Evolutionary conservation across 2,113 vertebrate species (phyloP).

Genomic region (Oreochromis niloticus): DNA sequence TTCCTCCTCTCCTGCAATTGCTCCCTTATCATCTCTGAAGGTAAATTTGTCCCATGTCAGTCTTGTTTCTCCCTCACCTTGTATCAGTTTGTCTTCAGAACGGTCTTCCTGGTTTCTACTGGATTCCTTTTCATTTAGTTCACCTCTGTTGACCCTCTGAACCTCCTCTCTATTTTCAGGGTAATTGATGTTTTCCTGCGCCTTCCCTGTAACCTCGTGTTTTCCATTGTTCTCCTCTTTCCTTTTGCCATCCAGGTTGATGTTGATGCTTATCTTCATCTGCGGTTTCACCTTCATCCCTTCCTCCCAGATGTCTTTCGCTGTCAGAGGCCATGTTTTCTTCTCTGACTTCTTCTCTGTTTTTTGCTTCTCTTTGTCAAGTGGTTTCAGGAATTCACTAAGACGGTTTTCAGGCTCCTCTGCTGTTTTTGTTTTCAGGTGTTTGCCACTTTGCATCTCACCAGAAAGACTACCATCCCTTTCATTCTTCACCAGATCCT

Average conservation of each 20-base stretch:
- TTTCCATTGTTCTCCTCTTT: constrained; percentile 1
- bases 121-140: neutral
- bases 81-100: neutral
- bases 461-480: neutral
- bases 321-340: constrained; percentile 30
- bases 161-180: neutral
- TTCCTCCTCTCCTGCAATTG: neutral
- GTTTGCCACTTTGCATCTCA: neutral
- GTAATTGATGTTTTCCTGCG: neutral
- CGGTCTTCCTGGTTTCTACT: neutral
- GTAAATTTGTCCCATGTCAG: neutral
- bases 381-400: neutral
- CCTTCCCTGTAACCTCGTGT: neutral
- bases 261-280: constrained; percentile 94
- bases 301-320: constrained; percentile 55
- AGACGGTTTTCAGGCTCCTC: neutral
- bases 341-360: constrained; percentile 12
- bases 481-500: neutral
- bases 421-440: neutral
- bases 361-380: constrained; percentile 20
- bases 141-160: neutral
- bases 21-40: neutral
- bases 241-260: constrained; percentile 70
- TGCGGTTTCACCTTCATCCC: constrained; percentile 72
- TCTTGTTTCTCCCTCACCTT: neutral